Base-by-base conservation (phyloP, 2,797 vertebrate genomes). In the Synaphobranchus kaupii region DNA sequence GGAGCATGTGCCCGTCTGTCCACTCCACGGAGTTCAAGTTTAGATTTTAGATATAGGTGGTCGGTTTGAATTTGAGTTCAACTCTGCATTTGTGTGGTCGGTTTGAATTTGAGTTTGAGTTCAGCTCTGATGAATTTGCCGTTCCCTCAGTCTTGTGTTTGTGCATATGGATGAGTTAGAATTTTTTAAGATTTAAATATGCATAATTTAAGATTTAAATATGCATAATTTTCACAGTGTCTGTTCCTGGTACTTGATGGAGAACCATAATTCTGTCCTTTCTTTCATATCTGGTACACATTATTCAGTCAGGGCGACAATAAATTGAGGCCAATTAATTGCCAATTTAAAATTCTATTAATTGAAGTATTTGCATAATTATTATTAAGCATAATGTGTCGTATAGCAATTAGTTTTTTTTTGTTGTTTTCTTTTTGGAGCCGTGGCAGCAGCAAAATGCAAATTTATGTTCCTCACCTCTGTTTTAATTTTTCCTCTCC, bases 271-370 rank as follows among this genome's bases (percentile, higher is more conserved):
- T 89, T 92, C 91, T 92, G 90, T 4, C 85, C 90, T 92, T 90
- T 89, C 93, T 93, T 94, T 80, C 52, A 85, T 94, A 94, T 93
- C 87, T 63, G 90, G 92, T 92, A 90, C 90, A 89, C 92, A 89
- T 92, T 91, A 91, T 95, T 94, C 93, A 93, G 91, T 89, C 92
- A 91, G 93, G 88, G 90, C 90, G 92, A 89, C 92, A 91, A 87
- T 93, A 93, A 95, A 94, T 94, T 89, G 48, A 60, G 71, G 80
- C 93, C 96, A 96, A 97, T 95, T 94, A 96, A 94, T 93, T 89
- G 90, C 91, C 91, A 93, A 92, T 96, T 95, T 94, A 93, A 94
- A 94, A 95, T 95, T 95, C 93, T 92, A 91, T 91, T 89, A 66
- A 90, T 88, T 93, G 91, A 90, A 91, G 90, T 94, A 95, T 95